phyloP scores from a whole-genome alignment of 1,140 invertebrate genomes.

The Callitettix versicolor region DNA sequence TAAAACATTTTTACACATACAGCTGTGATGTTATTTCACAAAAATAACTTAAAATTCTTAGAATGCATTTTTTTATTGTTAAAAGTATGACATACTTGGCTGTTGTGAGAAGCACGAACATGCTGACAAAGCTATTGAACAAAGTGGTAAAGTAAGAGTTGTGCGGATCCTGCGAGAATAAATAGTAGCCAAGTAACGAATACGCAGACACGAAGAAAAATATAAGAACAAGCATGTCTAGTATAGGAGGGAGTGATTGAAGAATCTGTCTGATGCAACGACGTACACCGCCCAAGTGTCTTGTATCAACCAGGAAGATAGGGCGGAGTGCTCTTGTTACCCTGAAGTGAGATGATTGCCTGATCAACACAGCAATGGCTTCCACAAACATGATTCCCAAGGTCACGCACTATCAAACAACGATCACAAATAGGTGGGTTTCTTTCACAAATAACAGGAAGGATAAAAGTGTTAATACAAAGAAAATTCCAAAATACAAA shows the following conservation, averaged over 20 bases:
- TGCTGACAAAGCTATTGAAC: slow-evolving; percentile 74
- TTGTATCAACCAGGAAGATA: slow-evolving; percentile 79
- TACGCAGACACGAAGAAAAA: slow-evolving; percentile 81
- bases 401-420: slow-evolving; percentile 50
- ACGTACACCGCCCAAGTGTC: slow-evolving; percentile 65
- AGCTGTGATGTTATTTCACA: no score
- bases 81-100: slow-evolving; percentile 62
- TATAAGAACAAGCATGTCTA: slow-evolving; percentile 77
- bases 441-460: no score
- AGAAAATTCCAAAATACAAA: no score
- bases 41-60: no score
- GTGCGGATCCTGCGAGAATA: slow-evolving; percentile 60
- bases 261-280: slow-evolving; percentile 65
- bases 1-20: no score
- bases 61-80: no score
- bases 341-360: slow-evolving; percentile 77
- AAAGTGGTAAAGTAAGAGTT: slow-evolving; percentile 71
- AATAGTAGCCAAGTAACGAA: slow-evolving; percentile 69
- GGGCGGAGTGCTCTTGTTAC: slow-evolving; percentile 80
- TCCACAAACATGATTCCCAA: slow-evolving; percentile 77
- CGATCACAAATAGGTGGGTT: no score
- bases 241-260: slow-evolving; percentile 76
- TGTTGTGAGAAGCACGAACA: slow-evolving; percentile 83
- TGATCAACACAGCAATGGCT: slow-evolving; percentile 65
- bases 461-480: no score